These are phyloP conservation scores for Girardinichthys multiradiatus DNA, from an alignment of 2,113 vertebrate genomes.

Conservation along the genomic window DNA sequence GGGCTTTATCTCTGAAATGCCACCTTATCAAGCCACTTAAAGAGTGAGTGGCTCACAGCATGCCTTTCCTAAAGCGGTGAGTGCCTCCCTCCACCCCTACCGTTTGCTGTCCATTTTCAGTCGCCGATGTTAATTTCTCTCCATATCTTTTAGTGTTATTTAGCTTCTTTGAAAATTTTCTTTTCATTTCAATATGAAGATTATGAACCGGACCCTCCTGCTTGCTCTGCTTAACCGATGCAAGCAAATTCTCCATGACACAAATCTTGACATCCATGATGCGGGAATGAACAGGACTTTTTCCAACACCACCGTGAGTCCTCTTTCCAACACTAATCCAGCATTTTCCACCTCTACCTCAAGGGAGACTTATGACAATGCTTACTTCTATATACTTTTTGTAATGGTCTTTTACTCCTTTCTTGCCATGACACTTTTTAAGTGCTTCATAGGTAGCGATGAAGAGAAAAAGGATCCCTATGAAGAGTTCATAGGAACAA, in stretches of 20 bases:
- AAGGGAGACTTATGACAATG: slow-evolving; percentile 86
- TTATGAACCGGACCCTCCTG: slow-evolving; percentile 81
- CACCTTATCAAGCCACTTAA: slow-evolving; percentile 66
- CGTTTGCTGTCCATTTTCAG: slow-evolving; percentile 41
- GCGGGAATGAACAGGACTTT: slow-evolving; percentile 21
- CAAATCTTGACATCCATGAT: slow-evolving; percentile 50
- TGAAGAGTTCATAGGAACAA: slow-evolving; percentile 81
- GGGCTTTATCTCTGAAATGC: slow-evolving; percentile 61
- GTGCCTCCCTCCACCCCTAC: slow-evolving; percentile 58
- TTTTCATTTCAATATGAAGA: slow-evolving; percentile 29
- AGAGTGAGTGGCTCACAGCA: slow-evolving; percentile 65
- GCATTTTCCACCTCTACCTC: slow-evolving; percentile 18
- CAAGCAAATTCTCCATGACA: slow-evolving; percentile 84
- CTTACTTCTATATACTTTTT: slow-evolving; percentile 91
- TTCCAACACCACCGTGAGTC: slow-evolving; percentile 31
- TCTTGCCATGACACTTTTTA: slow-evolving; percentile 88
- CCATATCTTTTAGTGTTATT: slow-evolving; percentile 5
- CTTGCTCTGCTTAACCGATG: slow-evolving; percentile 76
- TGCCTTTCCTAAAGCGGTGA: slow-evolving; percentile 83
- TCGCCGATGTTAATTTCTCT: slow-evolving; percentile 14
- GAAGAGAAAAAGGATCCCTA: slow-evolving; percentile 87
- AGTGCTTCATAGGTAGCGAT: slow-evolving; percentile 82
- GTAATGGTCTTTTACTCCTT: slow-evolving; percentile 93
- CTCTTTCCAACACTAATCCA: slow-evolving; percentile 1
- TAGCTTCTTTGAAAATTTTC: background rate